These are phyloP conservation scores for Dolichomitus sp. DNA, from an alignment of 2,888 invertebrate genomes.

Conservation along the genomic window DNA sequence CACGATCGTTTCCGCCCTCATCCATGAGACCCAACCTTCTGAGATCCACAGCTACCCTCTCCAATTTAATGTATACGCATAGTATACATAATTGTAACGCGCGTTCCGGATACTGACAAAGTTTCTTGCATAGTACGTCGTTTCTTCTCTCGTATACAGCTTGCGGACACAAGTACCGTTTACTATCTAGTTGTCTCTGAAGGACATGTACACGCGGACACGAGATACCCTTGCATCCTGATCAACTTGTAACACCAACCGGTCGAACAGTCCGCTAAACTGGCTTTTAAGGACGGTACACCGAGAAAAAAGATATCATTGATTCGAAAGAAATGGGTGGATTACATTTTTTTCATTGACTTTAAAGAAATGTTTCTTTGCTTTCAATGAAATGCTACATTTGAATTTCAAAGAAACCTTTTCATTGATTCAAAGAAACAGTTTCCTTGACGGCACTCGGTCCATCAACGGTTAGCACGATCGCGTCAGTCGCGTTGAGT, in stretches of 20 bases:
- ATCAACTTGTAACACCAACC: background rate
- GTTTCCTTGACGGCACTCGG: too few relatives aligned
- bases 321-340: too few relatives aligned
- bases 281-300: background rate
- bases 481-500: too few relatives aligned
- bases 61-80: conserved; percentile 34
- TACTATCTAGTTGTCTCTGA: background rate
- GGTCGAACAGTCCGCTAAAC: background rate
- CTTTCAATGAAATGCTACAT: too few relatives aligned
- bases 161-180: conserved; percentile 10
- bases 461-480: too few relatives aligned
- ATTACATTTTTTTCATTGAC: too few relatives aligned
- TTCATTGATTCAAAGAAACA: too few relatives aligned
- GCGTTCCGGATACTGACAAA: background rate
- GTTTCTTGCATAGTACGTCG: background rate
- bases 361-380: too few relatives aligned
- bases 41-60: conserved; percentile 26
- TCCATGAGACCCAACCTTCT: conserved; percentile 63
- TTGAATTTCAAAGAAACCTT: too few relatives aligned
- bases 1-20: conserved; percentile 82
- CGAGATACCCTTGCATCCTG: background rate
- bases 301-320: too few relatives aligned
- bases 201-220: background rate
- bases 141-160: background rate
- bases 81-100: conserved; percentile 57